Evolutionary conservation across 1,140 invertebrate genomes (phyloP), one percentile per base, ranked within the genome.

Genomic region (Diorhabda sublineata): DNA sequence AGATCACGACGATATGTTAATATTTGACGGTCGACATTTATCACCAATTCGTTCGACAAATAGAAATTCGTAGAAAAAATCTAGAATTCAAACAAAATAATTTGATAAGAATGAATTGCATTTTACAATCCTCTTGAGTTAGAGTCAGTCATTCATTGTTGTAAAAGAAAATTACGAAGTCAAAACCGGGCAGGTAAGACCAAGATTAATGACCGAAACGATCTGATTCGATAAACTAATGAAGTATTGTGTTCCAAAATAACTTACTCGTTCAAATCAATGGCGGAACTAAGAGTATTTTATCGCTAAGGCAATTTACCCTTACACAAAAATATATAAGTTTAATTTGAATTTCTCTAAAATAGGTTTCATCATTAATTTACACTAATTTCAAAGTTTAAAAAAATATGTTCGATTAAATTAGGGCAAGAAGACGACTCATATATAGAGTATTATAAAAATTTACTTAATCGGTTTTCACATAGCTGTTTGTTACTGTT

Each of bases 191-290:
- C 67, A 52, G 47, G 3, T 52, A 52, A 52, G 47, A 52, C 47
- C 47, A 78, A 76, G 77, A 79, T 79, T 78, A 79, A 79, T 79
- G 76, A 76, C 74, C 72, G 72, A 64, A 67, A 69, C 76, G 78
- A 78, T 78, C 75, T 77, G 75, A 79, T 78, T 77, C 76, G 78
- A 79, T 79, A 79, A 79, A 79, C 78, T 79, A 79, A 79, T 79
- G 78, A 79, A 79, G 73, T 79, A 79, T 79, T 79, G 78, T 79
- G 76, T 78, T 76, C 75, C 47, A 73, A 77, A 79, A 79, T 79
- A 77, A 77, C 74, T 76, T 73, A 77, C 72, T 76, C 73, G 69
- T 68, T 71, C 9, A 57, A 56, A 45, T 44, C 47, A 52, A n/a
- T 52, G 47, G 47, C n/a, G 47, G 47, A 52, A 52, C 47, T 52